These are phyloP conservation scores for Chondrilla cf. caribensis DNA, from an alignment of 37 sponge, comb jelly and placozoan species.

Conservation along the genomic window DNA sequence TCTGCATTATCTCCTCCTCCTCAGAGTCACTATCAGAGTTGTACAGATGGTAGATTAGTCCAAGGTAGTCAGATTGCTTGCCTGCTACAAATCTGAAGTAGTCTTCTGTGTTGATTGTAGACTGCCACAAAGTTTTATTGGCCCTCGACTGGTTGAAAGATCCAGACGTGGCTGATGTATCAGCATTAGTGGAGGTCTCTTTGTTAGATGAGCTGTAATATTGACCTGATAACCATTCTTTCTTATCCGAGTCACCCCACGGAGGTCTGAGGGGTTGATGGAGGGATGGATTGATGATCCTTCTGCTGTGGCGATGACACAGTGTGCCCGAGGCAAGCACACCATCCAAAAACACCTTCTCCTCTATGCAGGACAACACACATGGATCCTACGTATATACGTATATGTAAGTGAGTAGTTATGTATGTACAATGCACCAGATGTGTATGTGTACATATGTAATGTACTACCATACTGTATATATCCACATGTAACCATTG, in stretches of 20 bases:
- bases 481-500: too few relatives aligned
- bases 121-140: slow-evolving; percentile 55
- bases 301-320: slow-evolving; percentile 38
- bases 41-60: slow-evolving; percentile 80
- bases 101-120: slow-evolving; percentile 68
- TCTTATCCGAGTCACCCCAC: slow-evolving; percentile 31
- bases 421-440: neutral
- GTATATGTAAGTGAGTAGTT: neutral
- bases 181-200: too few relatives aligned
- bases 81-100: slow-evolving; percentile 68
- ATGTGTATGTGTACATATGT: too few relatives aligned
- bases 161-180: too few relatives aligned
- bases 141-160: neutral
- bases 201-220: too few relatives aligned
- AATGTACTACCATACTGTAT: too few relatives aligned
- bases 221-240: slow-evolving; percentile 47
- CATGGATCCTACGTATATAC: slow-evolving; percentile 33
- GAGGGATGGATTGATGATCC: slow-evolving; percentile 59
- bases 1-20: slow-evolving; percentile 71
- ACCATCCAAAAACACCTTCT: slow-evolving; percentile 35
- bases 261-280: slow-evolving; percentile 34
- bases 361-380: slow-evolving; percentile 37
- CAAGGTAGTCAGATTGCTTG: slow-evolving; percentile 85
- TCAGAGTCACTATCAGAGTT: slow-evolving; percentile 82
- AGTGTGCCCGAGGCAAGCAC: slow-evolving; percentile 57